Base-by-base conservation (phyloP, 2,113 vertebrate genomes). In the Sterna hirundo region DNA sequence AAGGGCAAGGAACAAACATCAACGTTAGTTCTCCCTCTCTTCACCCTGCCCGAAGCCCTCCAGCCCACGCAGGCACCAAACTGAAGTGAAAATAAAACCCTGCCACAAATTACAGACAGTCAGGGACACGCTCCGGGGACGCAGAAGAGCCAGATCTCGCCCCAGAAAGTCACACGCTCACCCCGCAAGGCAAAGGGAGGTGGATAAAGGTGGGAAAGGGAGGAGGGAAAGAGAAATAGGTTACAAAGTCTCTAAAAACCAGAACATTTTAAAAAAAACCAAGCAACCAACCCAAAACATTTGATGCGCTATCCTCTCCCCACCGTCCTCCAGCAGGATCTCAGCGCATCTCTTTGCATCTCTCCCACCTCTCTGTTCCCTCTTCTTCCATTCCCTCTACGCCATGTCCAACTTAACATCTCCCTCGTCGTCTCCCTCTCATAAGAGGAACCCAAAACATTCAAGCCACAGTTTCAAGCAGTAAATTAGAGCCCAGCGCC, bases 101-200 rank as follows among this genome's bases (percentile, higher is more conserved):
- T 62, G 34, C 19, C 34, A 10, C 29, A 74, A 52, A 55, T 49
- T 62, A 10, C 38, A 60, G 47, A 8, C 3, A 2, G 0, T 5
- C 2, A 16, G 0, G 8, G 61, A n/a, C n/a, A 23, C 0, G 0
- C 6, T 7, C 13, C 8, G 0, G 36, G 27, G 58, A 30, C 52
- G 38, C 5, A 16, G 10, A 69, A 47, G 42, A 60, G n/a, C 7
- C 38, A 38, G 38, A 20, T 5, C 18, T n/a, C 11, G n/a, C 10
- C 20, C 40, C n/a, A 54, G 44, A 36, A 54, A 49, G 12, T 9
- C 2, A 0, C 4, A 12, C 10, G 0, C 6, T 40, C 32, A 71
- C 9, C 20, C 54, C 22, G 7, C 6, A 17, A 49, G 11, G 47
- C 36, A 80, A 77, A 80, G 25, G 13, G 19, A 80, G 15, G 20